Conservation (phyloP, 1,140 invertebrate species). For the Drosophila littoralis region DNA sequence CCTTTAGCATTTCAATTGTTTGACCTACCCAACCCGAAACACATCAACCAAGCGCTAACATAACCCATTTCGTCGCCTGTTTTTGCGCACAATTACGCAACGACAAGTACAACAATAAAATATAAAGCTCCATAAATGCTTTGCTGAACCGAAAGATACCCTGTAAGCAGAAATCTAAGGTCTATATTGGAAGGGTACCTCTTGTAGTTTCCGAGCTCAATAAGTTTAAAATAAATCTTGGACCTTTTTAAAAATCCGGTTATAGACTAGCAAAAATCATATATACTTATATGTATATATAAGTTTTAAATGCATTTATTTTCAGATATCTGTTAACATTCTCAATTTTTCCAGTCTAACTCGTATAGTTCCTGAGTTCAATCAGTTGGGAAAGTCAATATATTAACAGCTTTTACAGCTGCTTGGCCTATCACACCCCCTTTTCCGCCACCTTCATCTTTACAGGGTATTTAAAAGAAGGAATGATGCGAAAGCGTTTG, state of each 20-base stretch:
- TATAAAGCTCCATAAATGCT: conserved; percentile 4
- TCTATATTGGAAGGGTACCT: not conserved
- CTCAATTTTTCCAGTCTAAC: not conserved
- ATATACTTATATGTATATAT: no score
- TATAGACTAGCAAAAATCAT: no score
- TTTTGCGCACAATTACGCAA: conserved; percentile 78
- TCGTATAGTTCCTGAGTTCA: not conserved
- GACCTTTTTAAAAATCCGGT: no score
- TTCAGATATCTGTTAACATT: no score
- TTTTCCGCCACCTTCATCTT: not conserved
- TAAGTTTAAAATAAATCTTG: no score
- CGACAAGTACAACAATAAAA: conserved; percentile 57
- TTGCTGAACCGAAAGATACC: not conserved
- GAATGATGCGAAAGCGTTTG: conserved; percentile 40
- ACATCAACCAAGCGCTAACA: conserved; percentile 20
- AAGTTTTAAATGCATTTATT: no score
- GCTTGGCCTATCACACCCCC: not conserved
- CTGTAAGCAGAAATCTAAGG: not conserved
- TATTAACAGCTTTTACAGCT: no score
- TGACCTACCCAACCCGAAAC: conserved; percentile 17
- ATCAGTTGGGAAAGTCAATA: not conserved
- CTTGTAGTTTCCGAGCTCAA: no score
- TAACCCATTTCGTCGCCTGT: conserved; percentile 65
- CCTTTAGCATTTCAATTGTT: conserved; percentile 42
- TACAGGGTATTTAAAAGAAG: conserved; percentile 30